phyloP scores from a whole-genome alignment of 2,888 invertebrate species.

The Lamellibrachia satsuma region DNA sequence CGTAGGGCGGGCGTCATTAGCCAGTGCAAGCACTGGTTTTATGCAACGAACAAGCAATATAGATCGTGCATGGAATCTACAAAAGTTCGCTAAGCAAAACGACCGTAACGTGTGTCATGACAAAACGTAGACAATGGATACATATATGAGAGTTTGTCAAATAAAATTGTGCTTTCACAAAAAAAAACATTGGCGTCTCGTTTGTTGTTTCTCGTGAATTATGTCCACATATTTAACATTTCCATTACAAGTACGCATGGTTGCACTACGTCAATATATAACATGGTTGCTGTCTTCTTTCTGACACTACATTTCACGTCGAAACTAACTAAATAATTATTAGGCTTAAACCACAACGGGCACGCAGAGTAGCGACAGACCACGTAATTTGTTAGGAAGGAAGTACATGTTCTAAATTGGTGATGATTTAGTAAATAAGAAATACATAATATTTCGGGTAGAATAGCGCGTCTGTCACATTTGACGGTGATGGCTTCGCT shows the following conservation, averaged over 20 bases:
- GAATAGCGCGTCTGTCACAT: background rate
- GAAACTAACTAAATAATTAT: too few relatives aligned
- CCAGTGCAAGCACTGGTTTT: background rate
- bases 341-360: too few relatives aligned
- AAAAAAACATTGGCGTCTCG: background rate
- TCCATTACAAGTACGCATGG: background rate
- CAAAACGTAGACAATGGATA: background rate
- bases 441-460: background rate
- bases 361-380: too few relatives aligned
- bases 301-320: too few relatives aligned
- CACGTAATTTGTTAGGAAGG: too few relatives aligned
- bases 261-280: background rate
- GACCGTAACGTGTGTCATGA: background rate
- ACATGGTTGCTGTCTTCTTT: too few relatives aligned
- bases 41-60: background rate
- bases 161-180: constrained; percentile 17
- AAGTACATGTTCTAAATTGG: too few relatives aligned
- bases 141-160: background rate
- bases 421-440: too few relatives aligned
- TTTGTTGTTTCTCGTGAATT: background rate
- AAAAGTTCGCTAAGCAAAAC: background rate
- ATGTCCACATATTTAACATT: background rate
- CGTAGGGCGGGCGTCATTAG: background rate
- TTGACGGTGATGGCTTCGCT: background rate
- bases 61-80: background rate